Evolutionary conservation across 2,888 invertebrate genomes (phyloP).

Genomic region (Smittia aterrima): DNA sequence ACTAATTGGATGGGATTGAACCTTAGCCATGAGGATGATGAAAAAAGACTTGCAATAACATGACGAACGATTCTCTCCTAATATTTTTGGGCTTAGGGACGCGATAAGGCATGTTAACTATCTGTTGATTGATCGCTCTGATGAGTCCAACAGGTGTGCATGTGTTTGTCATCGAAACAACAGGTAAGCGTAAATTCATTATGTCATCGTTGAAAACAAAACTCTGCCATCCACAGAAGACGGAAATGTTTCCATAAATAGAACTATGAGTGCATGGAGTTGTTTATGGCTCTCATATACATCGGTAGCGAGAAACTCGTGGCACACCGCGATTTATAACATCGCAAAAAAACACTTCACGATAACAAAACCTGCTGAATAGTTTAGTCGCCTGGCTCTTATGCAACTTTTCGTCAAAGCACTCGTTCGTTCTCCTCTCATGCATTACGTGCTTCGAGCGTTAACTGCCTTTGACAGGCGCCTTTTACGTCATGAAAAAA

Average conservation of each 20-base stretch:
- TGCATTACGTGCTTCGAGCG: too few species aligned
- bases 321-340: constrained; percentile 14
- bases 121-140: constrained; percentile 24
- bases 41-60: not conserved
- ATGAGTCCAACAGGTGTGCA: constrained; percentile 16
- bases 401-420: constrained; percentile 4
- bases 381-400: constrained; percentile 11
- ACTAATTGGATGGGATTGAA: constrained; percentile 30
- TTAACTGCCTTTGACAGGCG: constrained; percentile 1
- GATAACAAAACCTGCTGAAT: constrained; percentile 11
- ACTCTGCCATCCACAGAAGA: not conserved
- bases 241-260: constrained; percentile 26
- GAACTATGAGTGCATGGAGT: constrained; percentile 31
- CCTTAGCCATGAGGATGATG: not conserved
- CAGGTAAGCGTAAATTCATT: not conserved
- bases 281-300: not conserved
- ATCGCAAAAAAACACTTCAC: not conserved
- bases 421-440: too few species aligned
- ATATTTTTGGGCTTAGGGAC: not conserved
- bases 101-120: not conserved
- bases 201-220: constrained; percentile 20
- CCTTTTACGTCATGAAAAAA: too few species aligned
- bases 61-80: not conserved
- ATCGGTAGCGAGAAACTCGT: too few species aligned
- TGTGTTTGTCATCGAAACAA: not conserved